Evolutionary conservation across 2,113 vertebrate species (phyloP).

Genomic region (Oryzias javanicus): DNA sequence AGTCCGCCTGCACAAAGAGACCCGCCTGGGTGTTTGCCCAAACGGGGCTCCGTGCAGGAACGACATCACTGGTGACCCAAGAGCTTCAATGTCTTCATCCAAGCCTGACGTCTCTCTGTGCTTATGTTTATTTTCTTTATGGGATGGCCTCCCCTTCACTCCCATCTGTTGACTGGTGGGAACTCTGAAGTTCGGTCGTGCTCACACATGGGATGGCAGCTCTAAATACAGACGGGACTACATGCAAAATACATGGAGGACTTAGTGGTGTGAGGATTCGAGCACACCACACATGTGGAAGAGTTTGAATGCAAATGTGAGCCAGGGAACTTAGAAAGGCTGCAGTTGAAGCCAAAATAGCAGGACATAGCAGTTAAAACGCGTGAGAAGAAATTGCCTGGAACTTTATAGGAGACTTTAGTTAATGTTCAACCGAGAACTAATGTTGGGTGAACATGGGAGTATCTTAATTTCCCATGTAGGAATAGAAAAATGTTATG

Average conservation of each 20-base stretch:
- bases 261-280: background rate
- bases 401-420: background rate
- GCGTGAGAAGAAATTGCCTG: constrained; percentile 1
- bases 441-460: constrained; percentile 4
- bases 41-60: constrained; percentile 12
- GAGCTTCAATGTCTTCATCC: constrained; percentile 18
- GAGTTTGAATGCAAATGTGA: constrained; percentile 21
- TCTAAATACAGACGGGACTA: background rate
- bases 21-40: constrained; percentile 37
- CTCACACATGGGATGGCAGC: background rate
- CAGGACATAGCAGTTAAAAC: background rate
- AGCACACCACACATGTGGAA: background rate
- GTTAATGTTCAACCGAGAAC: background rate
- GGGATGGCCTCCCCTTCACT: constrained; percentile 10
- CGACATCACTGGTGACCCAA: constrained; percentile 23
- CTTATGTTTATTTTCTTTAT: background rate
- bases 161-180: background rate
- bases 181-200: background rate
- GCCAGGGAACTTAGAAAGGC: background rate
- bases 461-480: constrained; percentile 5
- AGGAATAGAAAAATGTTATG: constrained; percentile 13
- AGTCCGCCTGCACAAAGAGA: constrained; percentile 43
- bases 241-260: background rate
- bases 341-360: constrained; percentile 16
- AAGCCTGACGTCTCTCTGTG: constrained; percentile 18